Conservation (phyloP, 2,888 invertebrate genomes). For the Balanococcus diminutus region DNA sequence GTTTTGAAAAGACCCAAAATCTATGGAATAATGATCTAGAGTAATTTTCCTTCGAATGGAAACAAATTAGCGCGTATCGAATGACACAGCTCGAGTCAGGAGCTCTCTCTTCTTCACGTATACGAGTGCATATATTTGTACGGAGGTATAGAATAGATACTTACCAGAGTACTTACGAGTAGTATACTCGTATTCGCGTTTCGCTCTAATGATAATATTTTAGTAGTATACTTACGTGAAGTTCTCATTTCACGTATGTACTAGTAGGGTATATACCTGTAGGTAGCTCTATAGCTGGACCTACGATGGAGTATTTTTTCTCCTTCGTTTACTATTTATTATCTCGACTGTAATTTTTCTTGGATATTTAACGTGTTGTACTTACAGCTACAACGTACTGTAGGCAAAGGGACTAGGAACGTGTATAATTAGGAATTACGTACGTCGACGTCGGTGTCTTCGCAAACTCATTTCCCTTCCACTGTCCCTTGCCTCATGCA, state of each 20-base stretch:
- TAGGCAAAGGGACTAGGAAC: background rate
- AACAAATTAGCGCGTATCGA: conserved; percentile 23
- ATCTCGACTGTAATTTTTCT: background rate
- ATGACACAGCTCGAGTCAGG: background rate
- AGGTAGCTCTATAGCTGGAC: no score
- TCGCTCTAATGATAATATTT: conserved; percentile 5
- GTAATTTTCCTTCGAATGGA: no score
- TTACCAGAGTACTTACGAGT: background rate
- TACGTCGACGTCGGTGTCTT: background rate
- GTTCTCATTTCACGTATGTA: background rate
- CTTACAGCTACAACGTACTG: background rate
- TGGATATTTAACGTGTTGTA: background rate
- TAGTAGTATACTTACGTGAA: background rate
- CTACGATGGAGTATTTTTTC: background rate
- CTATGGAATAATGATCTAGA: no score
- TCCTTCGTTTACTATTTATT: background rate
- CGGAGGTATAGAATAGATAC: no score
- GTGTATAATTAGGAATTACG: background rate
- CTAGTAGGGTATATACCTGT: no score
- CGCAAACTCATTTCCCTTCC: background rate
- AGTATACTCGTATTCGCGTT: background rate
- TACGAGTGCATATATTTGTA: background rate
- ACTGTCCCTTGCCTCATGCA: background rate
- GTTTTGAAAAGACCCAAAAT: no score
- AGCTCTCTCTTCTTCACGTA: background rate